phyloP scores from a whole-genome alignment of 2,113 vertebrate species.

The Vulpes ferrilata region DNA sequence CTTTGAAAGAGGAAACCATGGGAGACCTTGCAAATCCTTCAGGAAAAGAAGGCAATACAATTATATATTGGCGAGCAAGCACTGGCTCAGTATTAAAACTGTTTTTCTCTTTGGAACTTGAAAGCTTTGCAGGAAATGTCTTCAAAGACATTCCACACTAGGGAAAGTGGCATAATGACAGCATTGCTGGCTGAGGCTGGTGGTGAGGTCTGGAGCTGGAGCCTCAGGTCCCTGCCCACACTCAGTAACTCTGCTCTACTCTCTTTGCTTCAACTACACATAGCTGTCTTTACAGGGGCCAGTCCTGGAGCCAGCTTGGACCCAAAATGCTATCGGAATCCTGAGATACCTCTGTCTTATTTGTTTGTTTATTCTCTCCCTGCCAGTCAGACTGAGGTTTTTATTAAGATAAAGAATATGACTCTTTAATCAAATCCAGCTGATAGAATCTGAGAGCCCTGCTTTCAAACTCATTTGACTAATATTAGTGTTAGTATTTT shows the following conservation, averaged over 20 bases:
- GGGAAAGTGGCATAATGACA: background rate
- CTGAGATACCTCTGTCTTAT: background rate
- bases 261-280: background rate
- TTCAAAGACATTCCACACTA: constrained; percentile 41
- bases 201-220: background rate
- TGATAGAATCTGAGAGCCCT: background rate
- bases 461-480: constrained; percentile 39
- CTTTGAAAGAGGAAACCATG: constrained; percentile 26
- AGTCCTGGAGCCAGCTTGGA: background rate
- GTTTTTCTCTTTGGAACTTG: constrained; percentile 14
- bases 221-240: background rate
- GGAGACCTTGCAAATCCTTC: background rate
- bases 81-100: background rate
- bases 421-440: background rate
- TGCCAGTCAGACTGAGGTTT: background rate
- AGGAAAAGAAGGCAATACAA: constrained; percentile 17
- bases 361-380: constrained; percentile 32
- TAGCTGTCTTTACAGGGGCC: background rate
- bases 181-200: background rate
- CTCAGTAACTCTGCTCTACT: background rate
- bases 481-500: background rate
- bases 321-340: background rate
- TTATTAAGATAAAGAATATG: constrained; percentile 3
- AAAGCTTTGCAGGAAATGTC: constrained; percentile 13
- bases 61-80: background rate